A percentile compares a stretch with the other conserved stretches of the same genome.
phyloP scores from a whole-genome alignment of 2,113 vertebrate genomes.

The Percopsis transmontana region DNA sequence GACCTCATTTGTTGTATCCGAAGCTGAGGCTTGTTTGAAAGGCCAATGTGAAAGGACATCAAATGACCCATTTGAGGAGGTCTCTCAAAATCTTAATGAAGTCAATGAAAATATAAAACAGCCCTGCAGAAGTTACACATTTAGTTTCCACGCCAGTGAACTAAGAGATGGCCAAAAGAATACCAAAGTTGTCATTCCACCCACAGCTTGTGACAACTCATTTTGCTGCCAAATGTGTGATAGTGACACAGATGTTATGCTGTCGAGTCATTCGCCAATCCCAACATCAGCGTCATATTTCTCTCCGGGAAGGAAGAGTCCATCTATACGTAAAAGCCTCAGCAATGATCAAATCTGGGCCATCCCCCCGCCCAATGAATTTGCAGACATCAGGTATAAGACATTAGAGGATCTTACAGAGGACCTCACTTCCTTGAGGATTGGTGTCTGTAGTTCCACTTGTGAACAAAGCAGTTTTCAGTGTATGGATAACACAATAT shows the following conservation, averaged over 20 bases:
- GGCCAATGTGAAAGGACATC: slow-evolving; percentile 23
- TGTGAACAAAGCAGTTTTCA: background rate
- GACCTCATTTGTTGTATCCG: slow-evolving; percentile 51
- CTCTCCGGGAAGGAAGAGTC: slow-evolving; percentile 44
- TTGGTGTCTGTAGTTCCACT: slow-evolving; percentile 34
- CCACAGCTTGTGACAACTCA: slow-evolving; percentile 53
- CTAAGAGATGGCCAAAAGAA: slow-evolving; percentile 44
- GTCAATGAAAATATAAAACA: slow-evolving; percentile 11
- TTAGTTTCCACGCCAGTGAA: slow-evolving; percentile 58
- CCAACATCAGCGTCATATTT: slow-evolving; percentile 46
- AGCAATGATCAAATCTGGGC: slow-evolving; percentile 41
- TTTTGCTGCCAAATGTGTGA: slow-evolving; percentile 49
- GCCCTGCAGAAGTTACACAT: slow-evolving; percentile 56
- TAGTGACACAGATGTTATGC: slow-evolving; percentile 52
- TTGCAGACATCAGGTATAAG: slow-evolving; percentile 62
- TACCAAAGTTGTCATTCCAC: slow-evolving; percentile 61
- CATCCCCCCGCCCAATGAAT: slow-evolving; percentile 73
- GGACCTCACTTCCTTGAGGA: slow-evolving; percentile 50
- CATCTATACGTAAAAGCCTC: slow-evolving; percentile 23
- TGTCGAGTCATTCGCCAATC: slow-evolving; percentile 41
- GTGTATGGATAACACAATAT: background rate
- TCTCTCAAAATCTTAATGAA: slow-evolving; percentile 13
- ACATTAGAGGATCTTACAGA: slow-evolving; percentile 60
- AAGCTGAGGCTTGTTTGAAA: slow-evolving; percentile 38
- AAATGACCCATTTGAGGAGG: slow-evolving; percentile 29